Percentiles rank a stretch among this genome's conserved stretches.
Conservation (phyloP, 35 echinoderm and acorn worm genomes). For the Ptychodera flava region DNA sequence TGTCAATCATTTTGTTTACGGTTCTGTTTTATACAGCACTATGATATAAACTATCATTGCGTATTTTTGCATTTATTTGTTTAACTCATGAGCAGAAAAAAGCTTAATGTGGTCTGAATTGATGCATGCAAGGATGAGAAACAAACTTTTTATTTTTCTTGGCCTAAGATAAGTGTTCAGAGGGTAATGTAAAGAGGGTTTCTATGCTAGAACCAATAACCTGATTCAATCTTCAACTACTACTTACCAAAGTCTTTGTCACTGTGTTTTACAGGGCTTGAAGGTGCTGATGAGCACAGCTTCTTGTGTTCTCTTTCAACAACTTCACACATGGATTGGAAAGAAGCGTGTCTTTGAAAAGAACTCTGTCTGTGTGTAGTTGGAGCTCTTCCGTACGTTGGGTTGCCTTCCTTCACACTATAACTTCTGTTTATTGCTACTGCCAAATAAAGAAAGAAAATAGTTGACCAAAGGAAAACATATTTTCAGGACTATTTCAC, state of each 20-base stretch:
- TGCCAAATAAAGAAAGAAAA: neutral
- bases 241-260: constrained; percentile 4
- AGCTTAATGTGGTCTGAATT: no score
- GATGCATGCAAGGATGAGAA: no score
- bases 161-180: no score
- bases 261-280: constrained; percentile 65
- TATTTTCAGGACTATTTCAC: neutral
- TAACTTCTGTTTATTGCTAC: constrained; percentile 6
- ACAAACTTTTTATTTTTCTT: no score
- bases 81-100: no score
- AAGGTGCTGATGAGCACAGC: constrained; percentile 66
- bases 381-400: neutral
- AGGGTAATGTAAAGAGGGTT: no score
- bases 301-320: constrained; percentile 37
- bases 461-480: neutral
- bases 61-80: no score
- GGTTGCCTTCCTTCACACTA: neutral
- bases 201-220: no score
- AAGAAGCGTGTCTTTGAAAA: constrained; percentile 65
- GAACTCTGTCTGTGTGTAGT: constrained; percentile 8
- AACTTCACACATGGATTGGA: constrained; percentile 58
- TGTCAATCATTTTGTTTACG: no score
- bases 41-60: no score
- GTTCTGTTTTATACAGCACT: no score
- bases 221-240: no score